These are phyloP conservation scores for Chlorodrepanis virens DNA, from an alignment of 2,113 vertebrate species.

Conservation along the genomic window DNA sequence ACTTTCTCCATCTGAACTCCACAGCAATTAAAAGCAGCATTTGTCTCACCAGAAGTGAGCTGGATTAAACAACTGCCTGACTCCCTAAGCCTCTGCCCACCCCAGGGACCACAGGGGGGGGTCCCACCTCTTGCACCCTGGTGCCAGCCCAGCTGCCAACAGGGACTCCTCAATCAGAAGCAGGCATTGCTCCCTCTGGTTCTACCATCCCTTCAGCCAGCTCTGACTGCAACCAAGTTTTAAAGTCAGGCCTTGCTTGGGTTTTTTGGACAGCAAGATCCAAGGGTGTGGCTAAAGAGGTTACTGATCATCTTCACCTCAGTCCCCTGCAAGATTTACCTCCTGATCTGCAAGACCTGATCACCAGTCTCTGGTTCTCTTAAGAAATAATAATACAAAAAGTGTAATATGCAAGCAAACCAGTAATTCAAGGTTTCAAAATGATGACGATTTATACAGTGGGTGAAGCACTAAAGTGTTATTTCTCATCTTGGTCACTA, in stretches of 20 bases:
- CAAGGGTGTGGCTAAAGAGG: not conserved
- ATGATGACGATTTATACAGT: not conserved
- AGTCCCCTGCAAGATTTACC: not conserved
- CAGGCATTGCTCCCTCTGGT: not conserved
- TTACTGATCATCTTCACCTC: not conserved
- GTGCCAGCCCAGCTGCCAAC: not conserved
- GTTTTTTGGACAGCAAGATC: not conserved
- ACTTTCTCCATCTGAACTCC: slow-evolving; percentile 29
- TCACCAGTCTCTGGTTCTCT: not conserved
- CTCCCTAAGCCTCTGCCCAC: not conserved
- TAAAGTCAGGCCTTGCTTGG: not conserved
- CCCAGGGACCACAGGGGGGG: not conserved
- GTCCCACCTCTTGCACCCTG: not conserved
- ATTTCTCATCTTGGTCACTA: not conserved
- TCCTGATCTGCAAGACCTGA: not conserved
- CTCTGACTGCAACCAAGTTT: not conserved
- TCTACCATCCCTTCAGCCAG: not conserved
- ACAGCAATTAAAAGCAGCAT: not conserved
- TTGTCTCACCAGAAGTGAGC: not conserved
- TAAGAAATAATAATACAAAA: not conserved
- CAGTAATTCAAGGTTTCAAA: slow-evolving; percentile 2
- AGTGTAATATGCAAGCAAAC: not conserved
- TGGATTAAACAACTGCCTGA: not conserved
- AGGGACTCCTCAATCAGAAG: not conserved
- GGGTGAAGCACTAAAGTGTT: not conserved